Base-by-base conservation (phyloP, 1,140 invertebrate species). In the Euwallacea fornicatus region DNA sequence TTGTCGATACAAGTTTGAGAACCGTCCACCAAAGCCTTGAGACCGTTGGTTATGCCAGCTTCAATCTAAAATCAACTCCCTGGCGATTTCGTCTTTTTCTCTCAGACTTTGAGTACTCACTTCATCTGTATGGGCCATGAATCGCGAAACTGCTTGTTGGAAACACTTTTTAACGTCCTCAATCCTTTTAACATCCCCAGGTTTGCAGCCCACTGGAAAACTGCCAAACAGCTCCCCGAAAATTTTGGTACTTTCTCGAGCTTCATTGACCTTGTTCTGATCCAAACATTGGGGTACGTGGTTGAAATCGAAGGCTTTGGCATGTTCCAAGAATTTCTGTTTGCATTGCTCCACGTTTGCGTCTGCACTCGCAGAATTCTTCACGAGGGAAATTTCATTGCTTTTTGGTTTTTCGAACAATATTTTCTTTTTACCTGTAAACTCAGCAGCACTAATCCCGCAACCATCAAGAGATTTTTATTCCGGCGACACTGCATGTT, bases 11-110 rank as follows among this genome's bases (percentile, higher is more conserved):
- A 61, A 7, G 8, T 21, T 44, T 61, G 42, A 2, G 59, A 41
- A 11, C 59, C 59, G 3, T 61, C 42, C 41, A 42, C 41, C 43
- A 61, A 61, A 7, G 59, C 59, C 41, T 61, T 61, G 43, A 61
- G 3, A 7, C 59, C 43, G 3, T 42, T 42, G 8, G 42, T 11
- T 10, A 61, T 42, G 16, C 59, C 43, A 8, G 9, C 59, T 21
- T 61, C 21, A 44, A 61, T 11, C 59, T 61, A 43, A 61, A 61
- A 61, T 6, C 42, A 42, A 42, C 6, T 0, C 7, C 6, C 13
- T 11, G 21, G n/a, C n/a, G 15, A 59, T 15, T 33, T 11, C 10
- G 7, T 4, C n/a, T 21, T 15, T 33, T 59, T 59, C n/a, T 8
- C 15, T 53, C 0, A 0, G 15, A 53, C 15, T 10, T 6, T 11